Conservation (phyloP, 1,140 invertebrate genomes). For the Druon quercuslanigerum region DNA sequence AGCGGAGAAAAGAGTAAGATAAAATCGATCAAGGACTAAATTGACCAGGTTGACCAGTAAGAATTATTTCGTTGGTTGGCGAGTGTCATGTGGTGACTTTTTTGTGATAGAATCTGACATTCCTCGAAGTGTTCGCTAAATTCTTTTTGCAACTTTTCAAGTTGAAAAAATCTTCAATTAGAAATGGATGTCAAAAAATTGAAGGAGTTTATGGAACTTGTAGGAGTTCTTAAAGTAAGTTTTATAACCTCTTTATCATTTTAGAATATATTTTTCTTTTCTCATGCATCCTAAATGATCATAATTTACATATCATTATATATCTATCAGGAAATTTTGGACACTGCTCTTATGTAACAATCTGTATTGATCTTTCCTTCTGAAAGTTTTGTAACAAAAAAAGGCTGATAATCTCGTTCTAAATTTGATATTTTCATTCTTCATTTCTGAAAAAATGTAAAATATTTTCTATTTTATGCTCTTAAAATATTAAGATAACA, state of each 20-base stretch:
- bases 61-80: too few species aligned
- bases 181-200: slow-evolving; percentile 66
- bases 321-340: neutral
- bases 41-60: too few species aligned
- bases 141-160: too few species aligned
- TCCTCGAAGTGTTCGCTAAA: too few species aligned
- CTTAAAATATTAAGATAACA: too few species aligned
- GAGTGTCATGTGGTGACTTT: too few species aligned
- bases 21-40: too few species aligned
- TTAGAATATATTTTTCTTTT: slow-evolving; percentile 15
- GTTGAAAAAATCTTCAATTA: neutral
- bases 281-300: neutral
- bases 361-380: slow-evolving; percentile 4
- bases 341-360: neutral
- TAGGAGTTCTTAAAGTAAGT: slow-evolving; percentile 78
- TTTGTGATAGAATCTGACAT: too few species aligned
- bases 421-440: too few species aligned
- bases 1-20: too few species aligned
- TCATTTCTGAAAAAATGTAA: too few species aligned
- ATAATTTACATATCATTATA: neutral
- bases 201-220: slow-evolving; percentile 79
- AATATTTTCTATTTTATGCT: too few species aligned
- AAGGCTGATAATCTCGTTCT: neutral
- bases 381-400: neutral
- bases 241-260: neutral